Conservation (phyloP, 2,888 invertebrate species). For the Trisateles emortualis region DNA sequence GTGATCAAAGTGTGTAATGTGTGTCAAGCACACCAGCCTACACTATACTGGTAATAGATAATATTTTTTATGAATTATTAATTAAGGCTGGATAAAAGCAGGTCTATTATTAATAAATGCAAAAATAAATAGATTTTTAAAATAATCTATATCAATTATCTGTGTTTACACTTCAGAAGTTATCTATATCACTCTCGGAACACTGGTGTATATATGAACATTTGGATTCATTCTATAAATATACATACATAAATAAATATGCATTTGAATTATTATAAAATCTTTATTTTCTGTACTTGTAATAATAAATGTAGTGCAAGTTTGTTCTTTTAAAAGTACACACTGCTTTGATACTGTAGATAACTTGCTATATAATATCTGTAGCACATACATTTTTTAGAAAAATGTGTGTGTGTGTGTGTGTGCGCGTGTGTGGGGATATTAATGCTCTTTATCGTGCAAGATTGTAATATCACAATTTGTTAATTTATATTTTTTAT, state of each 20-base stretch:
- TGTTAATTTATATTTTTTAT: slow-evolving; percentile 7
- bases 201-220: neutral
- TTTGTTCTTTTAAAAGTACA: neutral
- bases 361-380: neutral
- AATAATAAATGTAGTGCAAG: neutral
- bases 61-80: too few species aligned
- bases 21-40: neutral
- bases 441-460: neutral
- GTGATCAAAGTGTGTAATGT: neutral
- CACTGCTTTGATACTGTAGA: neutral
- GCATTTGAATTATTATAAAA: neutral
- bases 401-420: neutral
- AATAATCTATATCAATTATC: too few species aligned
- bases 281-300: neutral
- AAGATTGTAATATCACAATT: slow-evolving; percentile 1
- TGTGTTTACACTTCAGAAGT: neutral
- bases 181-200: neutral
- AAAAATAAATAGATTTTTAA: too few species aligned
- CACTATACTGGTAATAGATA: too few species aligned
- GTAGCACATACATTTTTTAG: neutral
- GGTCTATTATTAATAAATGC: too few species aligned
- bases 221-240: neutral
- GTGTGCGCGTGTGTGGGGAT: neutral
- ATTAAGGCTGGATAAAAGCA: too few species aligned
- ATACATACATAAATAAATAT: too few species aligned